Evolutionary conservation across 2,888 invertebrate genomes (phyloP).

Genomic region (Clunio marinus): DNA sequence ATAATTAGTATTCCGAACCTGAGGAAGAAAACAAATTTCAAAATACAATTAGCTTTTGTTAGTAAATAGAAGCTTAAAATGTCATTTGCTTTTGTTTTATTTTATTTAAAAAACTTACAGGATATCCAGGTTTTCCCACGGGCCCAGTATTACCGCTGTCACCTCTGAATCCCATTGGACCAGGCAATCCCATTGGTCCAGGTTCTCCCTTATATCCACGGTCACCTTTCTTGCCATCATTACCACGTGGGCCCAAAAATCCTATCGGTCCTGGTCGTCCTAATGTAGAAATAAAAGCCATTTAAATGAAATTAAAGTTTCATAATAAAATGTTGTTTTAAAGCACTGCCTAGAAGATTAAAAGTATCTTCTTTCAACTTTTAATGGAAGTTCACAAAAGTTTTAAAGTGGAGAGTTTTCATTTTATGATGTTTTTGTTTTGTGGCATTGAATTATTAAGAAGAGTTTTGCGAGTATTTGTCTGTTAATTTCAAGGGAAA

Average conservation of each 20-base stretch:
- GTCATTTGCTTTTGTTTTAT: not conserved
- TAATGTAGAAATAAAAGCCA: not conserved
- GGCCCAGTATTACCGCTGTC: slow-evolving; percentile 51
- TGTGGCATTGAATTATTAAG: not conserved
- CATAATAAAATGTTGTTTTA: no score
- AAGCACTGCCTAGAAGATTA: no score
- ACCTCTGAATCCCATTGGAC: slow-evolving; percentile 76
- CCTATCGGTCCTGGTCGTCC: slow-evolving; percentile 49
- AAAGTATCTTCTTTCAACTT: no score
- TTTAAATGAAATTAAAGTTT: no score
- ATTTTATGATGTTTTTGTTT: no score
- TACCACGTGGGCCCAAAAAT: slow-evolving; percentile 59
- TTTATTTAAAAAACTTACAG: slow-evolving; percentile 46
- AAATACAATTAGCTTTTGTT: slow-evolving; percentile 33
- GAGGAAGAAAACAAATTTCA: slow-evolving; percentile 24
- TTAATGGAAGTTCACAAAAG: no score
- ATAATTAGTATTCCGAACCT: slow-evolving; percentile 34
- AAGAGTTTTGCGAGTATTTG: not conserved
- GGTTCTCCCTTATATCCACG: slow-evolving; percentile 51
- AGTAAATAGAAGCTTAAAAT: slow-evolving; percentile 15
- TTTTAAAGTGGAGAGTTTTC: no score
- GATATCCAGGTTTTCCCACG: slow-evolving; percentile 51
- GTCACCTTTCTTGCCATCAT: slow-evolving; percentile 58
- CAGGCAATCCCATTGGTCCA: slow-evolving; percentile 83
- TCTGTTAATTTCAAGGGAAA: not conserved